Conservation (phyloP, 1,140 invertebrate genomes). For the Drepana arcuata region DNA sequence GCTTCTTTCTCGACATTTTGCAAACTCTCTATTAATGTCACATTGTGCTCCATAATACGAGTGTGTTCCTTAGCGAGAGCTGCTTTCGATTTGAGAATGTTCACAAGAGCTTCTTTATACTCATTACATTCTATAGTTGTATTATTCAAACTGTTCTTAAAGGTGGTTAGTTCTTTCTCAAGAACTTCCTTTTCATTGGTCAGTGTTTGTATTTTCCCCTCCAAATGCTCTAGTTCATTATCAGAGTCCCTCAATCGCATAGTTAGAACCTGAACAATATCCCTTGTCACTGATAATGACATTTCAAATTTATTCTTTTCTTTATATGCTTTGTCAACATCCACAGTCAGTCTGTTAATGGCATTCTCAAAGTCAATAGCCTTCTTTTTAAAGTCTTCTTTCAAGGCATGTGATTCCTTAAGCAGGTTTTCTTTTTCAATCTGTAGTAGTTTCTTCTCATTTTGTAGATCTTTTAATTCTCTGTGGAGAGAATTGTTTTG, state of each 20-base stretch:
- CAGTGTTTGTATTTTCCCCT: conserved; percentile 51
- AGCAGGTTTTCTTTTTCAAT: conserved; percentile 26
- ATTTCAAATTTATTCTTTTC: conserved; percentile 66
- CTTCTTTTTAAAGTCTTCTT: conserved; percentile 48
- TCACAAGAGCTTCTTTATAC: conserved; percentile 58
- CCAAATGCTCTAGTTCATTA: conserved; percentile 57
- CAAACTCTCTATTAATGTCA: conserved; percentile 56
- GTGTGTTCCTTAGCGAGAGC: conserved; percentile 58
- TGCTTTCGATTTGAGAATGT: conserved; percentile 61
- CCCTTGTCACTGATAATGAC: conserved; percentile 58
- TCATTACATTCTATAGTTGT: conserved; percentile 56
- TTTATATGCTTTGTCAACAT: conserved; percentile 49
- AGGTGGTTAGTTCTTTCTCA: conserved; percentile 44
- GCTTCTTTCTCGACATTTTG: conserved; percentile 63
- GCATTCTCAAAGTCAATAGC: conserved; percentile 53
- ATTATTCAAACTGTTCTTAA: conserved; percentile 47
- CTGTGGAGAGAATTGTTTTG: conserved; percentile 30
- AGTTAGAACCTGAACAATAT: conserved; percentile 63
- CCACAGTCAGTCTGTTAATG: conserved; percentile 52
- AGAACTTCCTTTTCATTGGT: conserved; percentile 43
- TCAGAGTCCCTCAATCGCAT: conserved; percentile 62
- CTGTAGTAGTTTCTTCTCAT: conserved; percentile 31
- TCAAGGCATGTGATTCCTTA: conserved; percentile 35
- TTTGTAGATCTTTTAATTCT: conserved; percentile 36
- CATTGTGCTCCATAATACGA: conserved; percentile 66